phyloP scores from a whole-genome alignment of 2,113 vertebrate genomes.

The Bagarius yarrelli region DNA sequence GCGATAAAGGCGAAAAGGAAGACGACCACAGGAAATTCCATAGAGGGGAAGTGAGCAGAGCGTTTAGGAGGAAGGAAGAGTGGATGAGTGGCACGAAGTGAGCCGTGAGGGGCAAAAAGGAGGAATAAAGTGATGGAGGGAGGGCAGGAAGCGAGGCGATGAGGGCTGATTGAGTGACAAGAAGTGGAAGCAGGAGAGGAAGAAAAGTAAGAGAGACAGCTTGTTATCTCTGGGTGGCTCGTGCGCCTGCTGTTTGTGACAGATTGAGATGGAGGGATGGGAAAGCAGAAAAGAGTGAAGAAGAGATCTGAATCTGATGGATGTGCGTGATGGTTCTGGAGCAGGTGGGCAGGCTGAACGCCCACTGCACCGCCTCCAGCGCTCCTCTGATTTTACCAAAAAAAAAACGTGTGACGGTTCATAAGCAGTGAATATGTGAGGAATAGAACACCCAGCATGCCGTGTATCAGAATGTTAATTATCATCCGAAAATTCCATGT shows the following conservation, averaged over 20 bases:
- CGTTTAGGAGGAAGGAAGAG: neutral
- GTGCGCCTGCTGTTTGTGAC: slow-evolving; percentile 37
- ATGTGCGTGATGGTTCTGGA: slow-evolving; percentile 47
- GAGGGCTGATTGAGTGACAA: neutral
- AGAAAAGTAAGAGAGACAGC: slow-evolving; percentile 28
- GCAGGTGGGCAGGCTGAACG: slow-evolving; percentile 40
- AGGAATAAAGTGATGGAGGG: neutral
- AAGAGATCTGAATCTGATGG: slow-evolving; percentile 63
- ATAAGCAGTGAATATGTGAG: too few relatives aligned
- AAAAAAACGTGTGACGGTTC: neutral
- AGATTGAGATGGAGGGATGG: slow-evolving; percentile 28
- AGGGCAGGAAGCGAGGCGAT: neutral
- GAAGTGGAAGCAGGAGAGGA: neutral
- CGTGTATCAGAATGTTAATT: too few relatives aligned
- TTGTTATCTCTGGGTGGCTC: slow-evolving; percentile 39
- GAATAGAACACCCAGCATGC: too few relatives aligned
- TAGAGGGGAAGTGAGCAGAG: neutral
- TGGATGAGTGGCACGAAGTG: neutral
- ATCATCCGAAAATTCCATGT: too few relatives aligned
- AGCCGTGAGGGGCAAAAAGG: neutral
- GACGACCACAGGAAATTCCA: neutral
- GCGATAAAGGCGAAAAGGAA: neutral
- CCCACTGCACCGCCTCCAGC: slow-evolving; percentile 31
- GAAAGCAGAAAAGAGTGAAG: slow-evolving; percentile 53
- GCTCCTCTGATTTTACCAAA: neutral